phyloP scores from a whole-genome alignment of 1,140 invertebrate species.

The Lysiphlebus fabarum region DNA sequence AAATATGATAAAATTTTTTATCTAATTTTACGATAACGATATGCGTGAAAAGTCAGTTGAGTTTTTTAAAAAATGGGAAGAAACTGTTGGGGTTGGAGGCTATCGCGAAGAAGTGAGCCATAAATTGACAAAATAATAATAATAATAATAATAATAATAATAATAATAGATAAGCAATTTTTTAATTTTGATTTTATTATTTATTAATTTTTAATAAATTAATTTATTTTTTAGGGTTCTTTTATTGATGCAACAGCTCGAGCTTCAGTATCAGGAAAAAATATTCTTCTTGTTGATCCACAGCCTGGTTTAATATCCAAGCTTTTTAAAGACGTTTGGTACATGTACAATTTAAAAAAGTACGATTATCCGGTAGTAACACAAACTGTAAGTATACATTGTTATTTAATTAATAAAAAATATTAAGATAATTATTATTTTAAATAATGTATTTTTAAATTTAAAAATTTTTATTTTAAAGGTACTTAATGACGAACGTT shows the following conservation, averaged over 20 bases:
- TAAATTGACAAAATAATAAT: background rate
- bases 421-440: conserved; percentile 15
- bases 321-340: conserved; percentile 61
- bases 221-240: conserved; percentile 56
- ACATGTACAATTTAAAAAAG: conserved; percentile 60
- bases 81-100: conserved; percentile 41
- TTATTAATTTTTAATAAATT: background rate
- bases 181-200: background rate
- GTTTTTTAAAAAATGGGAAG: conserved; percentile 42
- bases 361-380: conserved; percentile 64
- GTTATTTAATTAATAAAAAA: background rate
- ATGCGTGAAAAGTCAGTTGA: conserved; percentile 39
- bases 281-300: conserved; percentile 63
- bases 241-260: conserved; percentile 57
- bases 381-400: conserved; percentile 56
- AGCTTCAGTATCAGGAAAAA: conserved; percentile 55
- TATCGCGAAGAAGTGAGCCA: conserved; percentile 41
- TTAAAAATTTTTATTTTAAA: conserved; percentile 35
- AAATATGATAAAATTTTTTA: background rate
- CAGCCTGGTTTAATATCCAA: conserved; percentile 59
- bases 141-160: background rate
- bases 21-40: conserved; percentile 18
- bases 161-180: background rate
- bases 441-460: conserved; percentile 20
- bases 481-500: conserved; percentile 69